Percentiles rank a stretch among this genome's conserved stretches.
phyloP scores from a whole-genome alignment of 2,888 invertebrate genomes.

The Hoplodrina blanda region DNA sequence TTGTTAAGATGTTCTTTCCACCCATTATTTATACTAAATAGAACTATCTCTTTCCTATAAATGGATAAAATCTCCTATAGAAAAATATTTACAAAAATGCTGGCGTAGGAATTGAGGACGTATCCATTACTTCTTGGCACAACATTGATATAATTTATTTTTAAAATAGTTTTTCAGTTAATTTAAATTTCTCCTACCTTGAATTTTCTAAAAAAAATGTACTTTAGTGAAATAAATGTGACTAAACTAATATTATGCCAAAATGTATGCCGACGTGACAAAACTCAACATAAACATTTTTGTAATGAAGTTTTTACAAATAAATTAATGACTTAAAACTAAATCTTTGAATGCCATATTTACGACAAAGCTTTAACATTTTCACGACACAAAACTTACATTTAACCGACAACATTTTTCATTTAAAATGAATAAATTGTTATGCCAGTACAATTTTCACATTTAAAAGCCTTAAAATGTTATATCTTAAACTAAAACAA shows the following conservation, averaged over 20 bases:
- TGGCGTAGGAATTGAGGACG: constrained; percentile 75
- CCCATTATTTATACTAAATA: constrained; percentile 46
- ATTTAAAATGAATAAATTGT: constrained; percentile 61
- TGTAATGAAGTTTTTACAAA: constrained; percentile 27
- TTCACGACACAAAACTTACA: constrained; percentile 60
- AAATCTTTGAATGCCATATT: constrained; percentile 34
- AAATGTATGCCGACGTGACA: neutral
- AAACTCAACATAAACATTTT: neutral
- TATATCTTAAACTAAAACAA: constrained; percentile 61
- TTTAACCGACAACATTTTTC: constrained; percentile 52
- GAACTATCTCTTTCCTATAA: constrained; percentile 66
- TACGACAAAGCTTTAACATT: constrained; percentile 55
- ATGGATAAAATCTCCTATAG: constrained; percentile 77
- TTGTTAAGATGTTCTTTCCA: no score
- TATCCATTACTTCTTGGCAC: constrained; percentile 75
- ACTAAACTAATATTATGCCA: constrained; percentile 31
- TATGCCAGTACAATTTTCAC: constrained; percentile 58
- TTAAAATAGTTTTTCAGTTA: constrained; percentile 31
- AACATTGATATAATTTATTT: constrained; percentile 71
- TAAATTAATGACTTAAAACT: constrained; percentile 12
- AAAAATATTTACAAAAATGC: constrained; percentile 80
- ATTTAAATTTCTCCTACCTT: constrained; percentile 24
- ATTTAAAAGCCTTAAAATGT: constrained; percentile 58
- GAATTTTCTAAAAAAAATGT: neutral
- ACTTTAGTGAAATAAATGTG: constrained; percentile 5